A percentile compares a stretch with the other conserved stretches of the same genome.
These are phyloP conservation scores for Germaria angustata DNA, from an alignment of 2,888 invertebrate genomes.

Conservation along the genomic window DNA sequence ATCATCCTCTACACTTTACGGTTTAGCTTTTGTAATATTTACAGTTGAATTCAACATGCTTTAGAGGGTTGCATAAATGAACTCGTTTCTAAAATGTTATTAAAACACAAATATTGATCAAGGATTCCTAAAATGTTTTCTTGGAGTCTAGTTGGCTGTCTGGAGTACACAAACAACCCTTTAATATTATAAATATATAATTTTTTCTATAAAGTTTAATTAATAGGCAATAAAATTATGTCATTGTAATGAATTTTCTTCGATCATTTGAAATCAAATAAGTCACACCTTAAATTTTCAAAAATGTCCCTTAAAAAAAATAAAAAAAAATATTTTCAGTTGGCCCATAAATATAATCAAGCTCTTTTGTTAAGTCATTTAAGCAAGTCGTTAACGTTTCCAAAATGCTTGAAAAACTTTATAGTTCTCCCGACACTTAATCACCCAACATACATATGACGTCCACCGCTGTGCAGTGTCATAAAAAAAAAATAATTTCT, in stretches of 20 bases:
- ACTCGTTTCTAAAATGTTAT: too few species aligned
- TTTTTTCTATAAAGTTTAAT: too few species aligned
- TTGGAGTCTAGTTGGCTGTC: too few species aligned
- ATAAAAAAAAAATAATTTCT: constrained; percentile 35
- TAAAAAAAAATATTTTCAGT: too few species aligned
- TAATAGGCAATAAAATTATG: not conserved
- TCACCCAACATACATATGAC: constrained; percentile 32
- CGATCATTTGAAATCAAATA: constrained; percentile 24
- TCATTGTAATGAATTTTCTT: constrained; percentile 18
- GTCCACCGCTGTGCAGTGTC: constrained; percentile 49
- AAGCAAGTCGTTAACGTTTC: constrained; percentile 38
- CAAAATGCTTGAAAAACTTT: not conserved
- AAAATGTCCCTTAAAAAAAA: not conserved
- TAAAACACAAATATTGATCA: too few species aligned
- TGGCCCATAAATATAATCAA: constrained; percentile 32
- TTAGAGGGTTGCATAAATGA: too few species aligned
- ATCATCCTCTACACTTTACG: too few species aligned
- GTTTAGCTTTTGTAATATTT: too few species aligned
- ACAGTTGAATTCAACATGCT: too few species aligned
- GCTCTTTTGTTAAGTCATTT: constrained; percentile 36
- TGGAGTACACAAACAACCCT: too few species aligned
- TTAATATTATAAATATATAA: too few species aligned
- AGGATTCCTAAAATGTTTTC: too few species aligned
- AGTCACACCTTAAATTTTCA: constrained; percentile 50
- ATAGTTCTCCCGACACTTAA: constrained; percentile 40